phyloP scores from a whole-genome alignment of 2,113 vertebrate genomes.

The Hemiprocne comata region DNA sequence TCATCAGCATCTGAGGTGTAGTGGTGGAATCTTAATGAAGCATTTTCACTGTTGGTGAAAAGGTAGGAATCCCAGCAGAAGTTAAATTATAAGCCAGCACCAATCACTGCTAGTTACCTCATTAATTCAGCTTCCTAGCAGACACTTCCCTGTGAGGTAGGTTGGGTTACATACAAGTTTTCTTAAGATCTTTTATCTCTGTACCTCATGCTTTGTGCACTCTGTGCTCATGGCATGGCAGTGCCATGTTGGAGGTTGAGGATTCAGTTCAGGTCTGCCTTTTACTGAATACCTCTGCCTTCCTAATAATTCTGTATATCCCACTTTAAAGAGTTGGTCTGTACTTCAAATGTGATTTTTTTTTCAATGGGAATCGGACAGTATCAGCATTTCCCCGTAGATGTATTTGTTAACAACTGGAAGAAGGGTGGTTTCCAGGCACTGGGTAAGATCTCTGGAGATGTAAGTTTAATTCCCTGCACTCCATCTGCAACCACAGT shows the following conservation, averaged over 20 bases:
- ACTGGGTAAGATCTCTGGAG: background rate
- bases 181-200: background rate
- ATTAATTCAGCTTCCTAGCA: background rate
- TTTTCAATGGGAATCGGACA: background rate
- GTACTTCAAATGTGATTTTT: background rate
- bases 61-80: background rate
- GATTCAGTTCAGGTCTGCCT: background rate
- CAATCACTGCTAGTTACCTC: background rate
- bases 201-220: background rate
- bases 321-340: background rate
- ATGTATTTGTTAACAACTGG: background rate
- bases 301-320: background rate
- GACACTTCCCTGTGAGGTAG: background rate
- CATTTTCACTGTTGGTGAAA: background rate
- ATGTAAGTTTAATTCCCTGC: background rate
- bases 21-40: background rate
- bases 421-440: background rate
- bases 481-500: background rate
- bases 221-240: background rate
- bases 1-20: rapidly evolving
- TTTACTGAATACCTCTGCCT: background rate
- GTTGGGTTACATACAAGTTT: background rate
- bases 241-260: background rate
- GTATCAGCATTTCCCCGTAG: background rate
- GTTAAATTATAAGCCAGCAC: background rate